Base-by-base conservation (phyloP, 2,888 invertebrate species). In the Steinernema carpocapsae region DNA sequence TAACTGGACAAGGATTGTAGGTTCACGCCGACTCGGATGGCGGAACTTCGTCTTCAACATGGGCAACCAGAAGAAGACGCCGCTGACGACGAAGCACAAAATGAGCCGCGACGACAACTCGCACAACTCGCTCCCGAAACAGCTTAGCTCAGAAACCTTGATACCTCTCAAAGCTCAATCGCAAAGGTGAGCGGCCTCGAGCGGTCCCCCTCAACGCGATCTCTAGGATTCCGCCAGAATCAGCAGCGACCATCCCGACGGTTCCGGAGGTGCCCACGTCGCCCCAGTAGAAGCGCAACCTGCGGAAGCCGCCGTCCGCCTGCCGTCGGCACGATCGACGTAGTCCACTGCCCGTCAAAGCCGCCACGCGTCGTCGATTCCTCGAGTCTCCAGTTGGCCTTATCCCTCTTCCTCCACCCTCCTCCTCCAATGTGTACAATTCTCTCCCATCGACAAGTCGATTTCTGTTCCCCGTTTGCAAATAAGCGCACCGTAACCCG, bases 81-180 rank as follows among this genome's bases (percentile, higher is more conserved):
- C 79, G 46, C 64, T 78, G 37, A 79, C 74, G 32, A 72, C 78
- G 37, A 80, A 80, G 43, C 78, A 74, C 74, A 80, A 79, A 56
- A 80, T 80, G 72, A 74, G 76, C 32, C 74, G 80, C 37, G 80
- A 79, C 73, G 79, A 79, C 46, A 37, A 72, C 37, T 76, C 73
- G 26, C 77, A 78, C 22, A 75, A 71, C 46, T 70, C 80, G 22
- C 79, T 85, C 51, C 86, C 86, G 37, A 85, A 85, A 70, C 86
- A 86, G 74, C 77, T 85, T 17, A 83, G 83, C 10, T 84, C 84
- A 12, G 86, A 86, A 72, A 86, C 85, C 3, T 76, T 86, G 45
- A 37, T 37, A 37, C 86, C 86, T n/a, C 72, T 80, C n/a, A 80
- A 81, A 74, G 48, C 45, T 22, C 64, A 64, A 64, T 64, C 64